Conservation (phyloP, 2,113 vertebrate species). For the Tachysurus fulvidraco region DNA sequence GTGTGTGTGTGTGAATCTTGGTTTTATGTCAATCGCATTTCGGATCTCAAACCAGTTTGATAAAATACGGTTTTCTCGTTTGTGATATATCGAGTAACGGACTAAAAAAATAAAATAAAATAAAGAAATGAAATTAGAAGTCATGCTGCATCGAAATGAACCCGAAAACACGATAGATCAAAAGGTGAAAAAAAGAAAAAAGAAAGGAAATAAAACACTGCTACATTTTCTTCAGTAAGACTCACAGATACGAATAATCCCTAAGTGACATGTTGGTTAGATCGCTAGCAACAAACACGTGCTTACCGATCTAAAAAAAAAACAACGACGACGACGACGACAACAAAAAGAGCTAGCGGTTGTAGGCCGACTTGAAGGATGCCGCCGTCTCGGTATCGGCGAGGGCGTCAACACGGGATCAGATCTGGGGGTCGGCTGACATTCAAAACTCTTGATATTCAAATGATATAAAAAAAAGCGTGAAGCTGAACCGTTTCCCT, state of each 20-base stretch:
- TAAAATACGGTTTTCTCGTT: neutral
- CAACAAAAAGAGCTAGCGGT: too few species aligned
- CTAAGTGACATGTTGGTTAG: neutral
- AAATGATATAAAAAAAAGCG: conserved; percentile 3
- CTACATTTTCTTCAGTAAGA: neutral
- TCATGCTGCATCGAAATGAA: neutral
- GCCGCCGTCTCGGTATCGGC: neutral
- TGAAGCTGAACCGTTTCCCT: neutral
- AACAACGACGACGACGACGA: too few species aligned
- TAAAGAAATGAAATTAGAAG: neutral
- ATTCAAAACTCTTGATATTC: neutral
- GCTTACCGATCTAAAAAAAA: too few species aligned
- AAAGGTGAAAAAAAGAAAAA: neutral
- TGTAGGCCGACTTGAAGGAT: too few species aligned
- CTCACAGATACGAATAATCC: neutral
- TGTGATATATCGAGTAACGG: too few species aligned
- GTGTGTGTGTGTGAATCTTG: neutral
- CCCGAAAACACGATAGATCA: neutral
- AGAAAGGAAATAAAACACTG: neutral
- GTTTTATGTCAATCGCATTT: conserved; percentile 19
- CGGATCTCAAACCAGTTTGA: conserved; percentile 19
- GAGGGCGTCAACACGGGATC: neutral
- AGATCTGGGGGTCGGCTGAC: too few species aligned
- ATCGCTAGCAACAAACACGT: neutral
- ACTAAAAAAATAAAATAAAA: conserved; percentile 12